A percentile compares a stretch with the other conserved stretches of the same genome.
Conservation (phyloP, 1,140 invertebrate species). For the Adoxophyes honmai region DNA sequence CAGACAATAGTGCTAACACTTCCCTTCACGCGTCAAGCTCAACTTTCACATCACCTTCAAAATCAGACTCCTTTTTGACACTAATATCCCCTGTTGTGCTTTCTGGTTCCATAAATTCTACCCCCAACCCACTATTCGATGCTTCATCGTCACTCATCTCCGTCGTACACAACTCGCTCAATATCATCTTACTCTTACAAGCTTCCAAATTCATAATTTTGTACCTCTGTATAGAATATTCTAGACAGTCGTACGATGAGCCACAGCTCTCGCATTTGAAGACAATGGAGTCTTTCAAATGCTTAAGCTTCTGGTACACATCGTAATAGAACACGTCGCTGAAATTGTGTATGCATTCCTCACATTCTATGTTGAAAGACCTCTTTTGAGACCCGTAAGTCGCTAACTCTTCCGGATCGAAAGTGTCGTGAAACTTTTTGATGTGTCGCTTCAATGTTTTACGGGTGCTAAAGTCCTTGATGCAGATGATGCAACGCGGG, state of each 20-base stretch:
- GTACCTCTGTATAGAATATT: conserved; percentile 50
- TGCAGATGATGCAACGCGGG: conserved; percentile 54
- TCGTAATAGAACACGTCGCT: conserved; percentile 37
- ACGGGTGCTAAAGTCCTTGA: conserved; percentile 57
- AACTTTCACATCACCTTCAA: background rate
- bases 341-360: conserved; percentile 49
- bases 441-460: conserved; percentile 59
- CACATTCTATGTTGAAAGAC: conserved; percentile 42
- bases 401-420: conserved; percentile 47
- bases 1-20: no score
- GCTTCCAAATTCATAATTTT: conserved; percentile 32
- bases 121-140: conserved; percentile 16
- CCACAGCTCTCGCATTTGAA: conserved; percentile 49
- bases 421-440: conserved; percentile 53
- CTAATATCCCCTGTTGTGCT: conserved; percentile 26
- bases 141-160: conserved; percentile 53
- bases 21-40: no score
- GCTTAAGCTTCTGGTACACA: conserved; percentile 36
- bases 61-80: conserved; percentile 22
- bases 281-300: conserved; percentile 34
- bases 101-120: conserved; percentile 26
- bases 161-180: conserved; percentile 54
- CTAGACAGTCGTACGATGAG: conserved; percentile 39
- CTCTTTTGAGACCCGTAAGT: conserved; percentile 35
- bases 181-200: conserved; percentile 40